Base-by-base conservation (phyloP, 92 coral and sea anemone species). In the Parazoanthus atlanticus region DNA sequence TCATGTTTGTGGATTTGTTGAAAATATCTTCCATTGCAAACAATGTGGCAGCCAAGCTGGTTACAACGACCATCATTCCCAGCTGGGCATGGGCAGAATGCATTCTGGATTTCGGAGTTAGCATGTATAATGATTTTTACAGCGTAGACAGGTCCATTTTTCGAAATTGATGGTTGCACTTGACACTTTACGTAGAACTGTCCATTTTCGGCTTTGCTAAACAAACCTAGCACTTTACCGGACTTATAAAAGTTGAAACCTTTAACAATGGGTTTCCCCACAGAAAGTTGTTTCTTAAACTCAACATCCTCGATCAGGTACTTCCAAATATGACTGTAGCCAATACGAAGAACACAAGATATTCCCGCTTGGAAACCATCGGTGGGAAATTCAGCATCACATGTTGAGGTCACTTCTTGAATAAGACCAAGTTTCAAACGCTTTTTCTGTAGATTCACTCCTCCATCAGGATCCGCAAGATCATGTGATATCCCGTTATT, bases 11-110 rank as follows among this genome's bases (percentile, higher is more conserved):
- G 12, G 90, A 33, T 34, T 86, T 89, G 83, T 86, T 92, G 28
- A 80, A 92, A 66, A 78, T 81, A 47, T 92, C 94, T 52, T 90
- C 94, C 87, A 92, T 83, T 17, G 91, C 93, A 92, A 92, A 90
- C 84, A 92, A 83, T 28, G 94, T 34, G 38, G 91, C 94, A 71
- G 94, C 91, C 5, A 92, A 69, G 80, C n/a, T 90, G 94, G 29
- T 92, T 92, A 54, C 94, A 90, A 7, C 89, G 67, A 33, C 94
- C 93, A 88, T 92, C 94, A 76, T 79, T 81, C 25, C 93, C 95
- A 58, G 95, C 91, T 67, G 91, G 93, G 52, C 94, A 92, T 17
- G 87, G 89, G 71, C 93, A 92, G 72, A 28, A 90, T 36, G 93
- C 94, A 17, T 69, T 80, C 52, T 88, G 89, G 36, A 92, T 83